Conservation (phyloP, 1,140 invertebrate species). For the Caligus rogercresseyi region DNA sequence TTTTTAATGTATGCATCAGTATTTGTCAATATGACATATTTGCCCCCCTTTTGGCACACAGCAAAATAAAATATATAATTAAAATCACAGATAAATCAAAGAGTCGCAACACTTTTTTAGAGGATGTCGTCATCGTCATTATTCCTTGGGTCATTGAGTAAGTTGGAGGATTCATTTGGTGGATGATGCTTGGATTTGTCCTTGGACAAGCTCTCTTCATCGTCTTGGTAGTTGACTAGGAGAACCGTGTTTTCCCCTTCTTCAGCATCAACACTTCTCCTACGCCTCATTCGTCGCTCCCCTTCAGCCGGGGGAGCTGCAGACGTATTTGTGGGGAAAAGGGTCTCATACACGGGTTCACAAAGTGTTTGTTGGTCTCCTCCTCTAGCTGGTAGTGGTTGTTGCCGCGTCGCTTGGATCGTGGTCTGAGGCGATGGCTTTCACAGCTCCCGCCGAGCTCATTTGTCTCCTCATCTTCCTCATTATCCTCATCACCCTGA, state of each 20-base stretch:
- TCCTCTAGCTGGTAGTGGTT: neutral
- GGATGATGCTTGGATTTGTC: neutral
- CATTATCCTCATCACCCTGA: slow-evolving; percentile 2
- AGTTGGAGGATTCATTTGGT: neutral
- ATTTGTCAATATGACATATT: too few relatives aligned
- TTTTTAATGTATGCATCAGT: too few relatives aligned
- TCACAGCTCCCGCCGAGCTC: neutral
- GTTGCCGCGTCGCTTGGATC: neutral
- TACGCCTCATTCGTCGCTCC: neutral
- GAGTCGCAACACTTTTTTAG: too few relatives aligned
- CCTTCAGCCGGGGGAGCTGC: neutral
- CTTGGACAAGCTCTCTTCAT: too few relatives aligned
- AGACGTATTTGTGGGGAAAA: neutral
- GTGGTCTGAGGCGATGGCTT: neutral
- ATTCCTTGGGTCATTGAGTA: too few relatives aligned
- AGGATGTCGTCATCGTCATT: too few relatives aligned
- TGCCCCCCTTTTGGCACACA: too few relatives aligned
- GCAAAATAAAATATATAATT: too few relatives aligned
- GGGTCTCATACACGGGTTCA: neutral
- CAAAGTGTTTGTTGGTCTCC: neutral
- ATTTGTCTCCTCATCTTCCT: neutral
- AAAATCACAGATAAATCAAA: too few relatives aligned
- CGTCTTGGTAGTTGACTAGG: neutral
- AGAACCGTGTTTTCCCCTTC: neutral
- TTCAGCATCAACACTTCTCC: neutral